Base-by-base conservation (phyloP, 2,113 vertebrate genomes). In the Zootoca vivipara region DNA sequence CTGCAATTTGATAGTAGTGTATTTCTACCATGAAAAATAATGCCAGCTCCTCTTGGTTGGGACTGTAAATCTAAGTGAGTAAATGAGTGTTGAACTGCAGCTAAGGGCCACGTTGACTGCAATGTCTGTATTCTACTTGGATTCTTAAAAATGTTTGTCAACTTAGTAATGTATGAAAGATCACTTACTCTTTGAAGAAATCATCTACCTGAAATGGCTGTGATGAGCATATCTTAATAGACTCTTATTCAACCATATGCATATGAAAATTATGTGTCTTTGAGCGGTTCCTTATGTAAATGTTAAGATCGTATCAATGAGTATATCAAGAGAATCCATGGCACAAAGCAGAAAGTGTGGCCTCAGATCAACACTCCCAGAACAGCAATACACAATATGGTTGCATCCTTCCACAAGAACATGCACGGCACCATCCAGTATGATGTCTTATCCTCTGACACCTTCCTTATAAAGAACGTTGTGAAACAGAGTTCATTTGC, bases 21-120 rank as follows among this genome's bases (percentile, higher is more conserved):
- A n/a, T 0, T 87, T 52, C 52, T 90, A 26, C 8, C 0, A 28
- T 77, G 24, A 46, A 83, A 93, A 78, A 87, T 40, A 75, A 62
- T 77, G 38, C 10, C 13, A 15, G 1, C 92, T 92, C 75, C 46
- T 93, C 74, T 79, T 83, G 18, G 10, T 86, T 89, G 56, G 69
- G 38, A 90, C 91, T 38, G 42, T 35, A 20, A 83, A 78, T 87
- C 90, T 88, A 67, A 92, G 89, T 91, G 33, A 87, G 74, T 28
- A 87, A 79, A 64, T 79, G 18, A 2, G 0, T 93, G 30, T 58
- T 82, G n/a, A 82, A 80, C 13, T 89, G 24, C 38, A 78, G 52
- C 62, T 15, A 72, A 73, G 58, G 89, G 89, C 5, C 28, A 35
- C 7, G 20, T 81, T 81, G 79, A 10, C 58, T 38, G 35, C 33